A percentile compares a stretch with the other conserved stretches of the same genome.
Evolutionary conservation across 2,888 invertebrate species (phyloP).

Genomic region (Matsumyia berberina): DNA sequence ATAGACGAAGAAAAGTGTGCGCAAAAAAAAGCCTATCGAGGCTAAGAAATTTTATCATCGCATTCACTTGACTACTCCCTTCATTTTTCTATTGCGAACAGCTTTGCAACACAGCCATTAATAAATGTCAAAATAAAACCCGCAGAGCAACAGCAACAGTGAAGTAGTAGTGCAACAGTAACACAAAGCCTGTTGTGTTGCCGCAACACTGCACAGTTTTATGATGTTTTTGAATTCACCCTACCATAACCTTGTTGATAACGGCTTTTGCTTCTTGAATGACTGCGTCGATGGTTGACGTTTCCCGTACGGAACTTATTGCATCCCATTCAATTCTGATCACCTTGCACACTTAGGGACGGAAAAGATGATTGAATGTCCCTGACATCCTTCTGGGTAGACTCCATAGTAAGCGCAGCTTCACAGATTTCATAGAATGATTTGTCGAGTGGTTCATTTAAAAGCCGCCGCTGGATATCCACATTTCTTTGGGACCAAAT

Average conservation of each 20-base stretch:
- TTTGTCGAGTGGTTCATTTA: conserved; percentile 20
- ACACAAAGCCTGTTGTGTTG: too few relatives aligned
- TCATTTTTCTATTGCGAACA: too few relatives aligned
- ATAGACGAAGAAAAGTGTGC: too few relatives aligned
- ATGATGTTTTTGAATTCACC: too few relatives aligned
- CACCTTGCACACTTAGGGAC: not conserved
- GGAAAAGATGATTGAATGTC: conserved; percentile 20
- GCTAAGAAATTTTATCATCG: too few relatives aligned
- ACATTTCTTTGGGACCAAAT: conserved; percentile 24
- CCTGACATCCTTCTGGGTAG: conserved; percentile 22
- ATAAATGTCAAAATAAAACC: too few relatives aligned
- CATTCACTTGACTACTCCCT: too few relatives aligned
- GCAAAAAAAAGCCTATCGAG: too few relatives aligned
- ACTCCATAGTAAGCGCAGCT: conserved; percentile 21
- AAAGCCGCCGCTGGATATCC: conserved; percentile 20
- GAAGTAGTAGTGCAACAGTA: too few relatives aligned
- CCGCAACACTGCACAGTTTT: too few relatives aligned
- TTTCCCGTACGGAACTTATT: conserved; percentile 8
- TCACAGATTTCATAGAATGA: conserved; percentile 24
- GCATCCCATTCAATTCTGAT: conserved; percentile 25
- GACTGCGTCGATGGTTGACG: not conserved
- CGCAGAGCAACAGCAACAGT: too few relatives aligned
- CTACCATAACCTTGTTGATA: not conserved
- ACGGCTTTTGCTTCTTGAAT: conserved; percentile 1
- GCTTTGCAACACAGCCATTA: too few relatives aligned